Conservation (phyloP, 2,113 vertebrate species). For the Syngnathus typhle region DNA sequence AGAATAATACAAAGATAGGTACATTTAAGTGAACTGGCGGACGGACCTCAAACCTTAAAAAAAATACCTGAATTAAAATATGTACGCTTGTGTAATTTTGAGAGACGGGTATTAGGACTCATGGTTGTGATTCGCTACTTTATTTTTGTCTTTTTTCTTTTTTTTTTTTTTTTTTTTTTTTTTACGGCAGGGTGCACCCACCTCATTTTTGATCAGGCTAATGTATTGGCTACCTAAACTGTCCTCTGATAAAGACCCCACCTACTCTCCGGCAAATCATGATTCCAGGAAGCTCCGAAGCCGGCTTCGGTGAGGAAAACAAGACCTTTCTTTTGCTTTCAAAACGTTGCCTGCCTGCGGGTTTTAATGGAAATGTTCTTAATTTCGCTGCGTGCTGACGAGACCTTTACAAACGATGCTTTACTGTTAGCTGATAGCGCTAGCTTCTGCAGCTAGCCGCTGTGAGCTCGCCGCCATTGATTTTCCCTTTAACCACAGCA, state of each 20-base stretch:
- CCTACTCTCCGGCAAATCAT: conserved; percentile 47
- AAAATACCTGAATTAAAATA: too few relatives aligned
- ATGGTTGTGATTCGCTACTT: not conserved
- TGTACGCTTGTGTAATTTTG: not conserved
- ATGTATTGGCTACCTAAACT: conserved; percentile 10
- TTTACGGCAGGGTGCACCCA: not conserved
- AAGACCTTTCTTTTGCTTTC: conserved; percentile 9
- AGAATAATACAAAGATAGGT: too few relatives aligned
- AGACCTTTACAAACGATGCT: not conserved
- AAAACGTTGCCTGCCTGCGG: not conserved
- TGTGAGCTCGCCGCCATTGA: not conserved
- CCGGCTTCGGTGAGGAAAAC: conserved; percentile 68
- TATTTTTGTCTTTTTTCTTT: not conserved
- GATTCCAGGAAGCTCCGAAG: conserved; percentile 58
- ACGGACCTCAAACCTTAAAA: too few relatives aligned
- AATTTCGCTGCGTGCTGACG: not conserved
- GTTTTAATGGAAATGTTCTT: not conserved
- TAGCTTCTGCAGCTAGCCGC: conserved; percentile 21
- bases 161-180: conserved; percentile 9
- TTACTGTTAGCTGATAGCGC: conserved; percentile 17
- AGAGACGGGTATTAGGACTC: not conserved
- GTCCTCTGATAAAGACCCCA: conserved; percentile 41
- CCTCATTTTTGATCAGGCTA: conserved; percentile 51
- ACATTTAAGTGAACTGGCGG: too few relatives aligned
- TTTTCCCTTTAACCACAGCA: not conserved